Evolutionary conservation across 2,888 invertebrate species (phyloP).

Genomic region (Epinotia ramella): DNA sequence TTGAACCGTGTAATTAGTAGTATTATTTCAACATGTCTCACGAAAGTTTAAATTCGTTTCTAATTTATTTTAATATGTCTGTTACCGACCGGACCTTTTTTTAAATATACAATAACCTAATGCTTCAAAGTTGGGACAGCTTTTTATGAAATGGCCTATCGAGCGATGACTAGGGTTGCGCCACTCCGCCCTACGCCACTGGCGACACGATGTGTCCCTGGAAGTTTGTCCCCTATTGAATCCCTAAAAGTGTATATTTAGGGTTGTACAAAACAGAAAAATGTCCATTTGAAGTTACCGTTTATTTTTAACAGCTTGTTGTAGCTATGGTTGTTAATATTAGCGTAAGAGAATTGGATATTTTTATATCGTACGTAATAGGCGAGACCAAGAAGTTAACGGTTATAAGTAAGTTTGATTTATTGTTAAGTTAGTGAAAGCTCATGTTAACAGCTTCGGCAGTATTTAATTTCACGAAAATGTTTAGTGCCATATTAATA

Average conservation of each 20-base stretch:
- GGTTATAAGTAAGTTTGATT: slow-evolving; percentile 53
- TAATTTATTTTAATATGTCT: no score
- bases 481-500: slow-evolving; percentile 54
- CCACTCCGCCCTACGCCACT: not conserved
- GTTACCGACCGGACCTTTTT: no score
- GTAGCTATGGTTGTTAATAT: slow-evolving; percentile 60
- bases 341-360: slow-evolving; percentile 71
- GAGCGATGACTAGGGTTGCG: not conserved
- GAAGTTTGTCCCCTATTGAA: not conserved
- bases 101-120: no score
- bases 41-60: no score
- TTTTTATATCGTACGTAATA: slow-evolving; percentile 70
- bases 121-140: no score
- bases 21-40: no score
- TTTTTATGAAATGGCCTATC: no score
- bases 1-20: no score
- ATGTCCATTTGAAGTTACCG: slow-evolving; percentile 49
- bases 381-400: slow-evolving; percentile 71
- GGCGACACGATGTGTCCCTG: not conserved
- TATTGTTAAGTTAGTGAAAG: slow-evolving; percentile 32
- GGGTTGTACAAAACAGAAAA: slow-evolving; percentile 39
- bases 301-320: slow-evolving; percentile 56
- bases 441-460: slow-evolving; percentile 38
- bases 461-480: slow-evolving; percentile 45
- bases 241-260: slow-evolving; percentile 35